Conservation (phyloP, 2,113 vertebrate species). For the Hystrix cristata region DNA sequence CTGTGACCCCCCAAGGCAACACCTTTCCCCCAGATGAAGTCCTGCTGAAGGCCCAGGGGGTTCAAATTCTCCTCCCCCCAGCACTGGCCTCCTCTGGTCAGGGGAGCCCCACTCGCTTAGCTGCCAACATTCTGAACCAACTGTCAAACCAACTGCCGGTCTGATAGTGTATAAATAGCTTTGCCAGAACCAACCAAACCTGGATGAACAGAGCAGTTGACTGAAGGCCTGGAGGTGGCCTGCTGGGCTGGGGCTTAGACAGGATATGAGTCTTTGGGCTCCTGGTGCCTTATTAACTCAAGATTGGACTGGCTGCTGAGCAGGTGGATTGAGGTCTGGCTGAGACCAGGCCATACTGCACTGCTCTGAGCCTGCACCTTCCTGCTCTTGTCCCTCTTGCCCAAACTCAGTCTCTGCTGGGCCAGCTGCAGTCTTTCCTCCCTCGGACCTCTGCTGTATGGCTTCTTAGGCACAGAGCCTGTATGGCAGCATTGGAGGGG, state of each 20-base stretch:
- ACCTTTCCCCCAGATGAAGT: background rate
- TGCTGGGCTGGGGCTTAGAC: background rate
- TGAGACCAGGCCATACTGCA: accelerated
- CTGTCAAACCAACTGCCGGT: slow-evolving; percentile 11
- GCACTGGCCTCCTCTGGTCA: background rate
- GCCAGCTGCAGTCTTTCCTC: background rate
- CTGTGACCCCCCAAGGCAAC: background rate
- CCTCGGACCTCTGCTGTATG: no score
- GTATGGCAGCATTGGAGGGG: background rate
- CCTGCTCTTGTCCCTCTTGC: background rate
- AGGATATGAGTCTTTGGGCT: background rate
- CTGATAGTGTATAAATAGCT: background rate
- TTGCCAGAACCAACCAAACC: background rate
- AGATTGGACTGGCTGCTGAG: background rate
- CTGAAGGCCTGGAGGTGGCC: background rate
- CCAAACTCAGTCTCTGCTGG: background rate
- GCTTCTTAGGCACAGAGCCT: background rate
- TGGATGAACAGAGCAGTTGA: background rate
- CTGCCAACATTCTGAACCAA: slow-evolving; percentile 30
- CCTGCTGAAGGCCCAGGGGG: no score
- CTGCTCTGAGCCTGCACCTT: background rate
- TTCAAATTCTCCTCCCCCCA: background rate
- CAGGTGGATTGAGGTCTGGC: background rate
- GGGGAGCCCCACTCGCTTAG: background rate
- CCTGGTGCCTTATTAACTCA: background rate